These are phyloP conservation scores for Danionella dracula DNA, from an alignment of 2,797 vertebrate species.

Conservation along the genomic window DNA sequence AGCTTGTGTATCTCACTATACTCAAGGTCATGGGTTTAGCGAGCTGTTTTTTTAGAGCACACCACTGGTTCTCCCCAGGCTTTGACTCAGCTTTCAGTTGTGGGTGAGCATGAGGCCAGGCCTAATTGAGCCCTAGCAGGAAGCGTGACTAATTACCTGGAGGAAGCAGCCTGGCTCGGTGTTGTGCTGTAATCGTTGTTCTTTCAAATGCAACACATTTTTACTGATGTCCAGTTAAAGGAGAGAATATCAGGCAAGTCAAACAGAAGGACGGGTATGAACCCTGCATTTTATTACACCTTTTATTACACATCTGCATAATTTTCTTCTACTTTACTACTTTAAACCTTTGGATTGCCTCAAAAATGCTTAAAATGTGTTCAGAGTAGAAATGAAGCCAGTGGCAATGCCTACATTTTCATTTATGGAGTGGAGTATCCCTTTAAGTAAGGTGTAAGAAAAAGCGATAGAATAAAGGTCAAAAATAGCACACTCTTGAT, in stretches of 20 bases:
- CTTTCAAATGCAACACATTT: constrained; percentile 31
- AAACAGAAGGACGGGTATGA: neutral
- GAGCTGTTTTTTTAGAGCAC: neutral
- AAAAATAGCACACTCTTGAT: too few species aligned
- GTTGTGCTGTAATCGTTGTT: constrained; percentile 33
- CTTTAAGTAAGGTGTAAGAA: too few species aligned
- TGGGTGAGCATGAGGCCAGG: constrained; percentile 46
- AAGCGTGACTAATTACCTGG: constrained; percentile 56
- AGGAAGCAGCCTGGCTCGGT: constrained; percentile 30
- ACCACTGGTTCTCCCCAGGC: neutral
- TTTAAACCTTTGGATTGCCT: too few species aligned
- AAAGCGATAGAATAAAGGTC: too few species aligned
- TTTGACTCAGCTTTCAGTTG: constrained; percentile 52
- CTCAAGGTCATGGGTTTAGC: neutral
- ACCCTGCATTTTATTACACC: too few species aligned
- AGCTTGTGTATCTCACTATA: neutral
- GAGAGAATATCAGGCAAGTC: neutral
- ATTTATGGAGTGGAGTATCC: too few species aligned
- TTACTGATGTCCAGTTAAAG: neutral
- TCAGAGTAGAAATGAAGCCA: too few species aligned
- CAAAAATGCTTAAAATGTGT: too few species aligned
- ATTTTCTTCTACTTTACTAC: too few species aligned
- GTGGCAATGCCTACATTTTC: too few species aligned
- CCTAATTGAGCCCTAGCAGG: constrained; percentile 45
- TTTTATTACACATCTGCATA: too few species aligned